Evolutionary conservation across 2,888 invertebrate genomes (phyloP), one percentile per base, ranked within the genome.

Genomic region (Noctua janthina): DNA sequence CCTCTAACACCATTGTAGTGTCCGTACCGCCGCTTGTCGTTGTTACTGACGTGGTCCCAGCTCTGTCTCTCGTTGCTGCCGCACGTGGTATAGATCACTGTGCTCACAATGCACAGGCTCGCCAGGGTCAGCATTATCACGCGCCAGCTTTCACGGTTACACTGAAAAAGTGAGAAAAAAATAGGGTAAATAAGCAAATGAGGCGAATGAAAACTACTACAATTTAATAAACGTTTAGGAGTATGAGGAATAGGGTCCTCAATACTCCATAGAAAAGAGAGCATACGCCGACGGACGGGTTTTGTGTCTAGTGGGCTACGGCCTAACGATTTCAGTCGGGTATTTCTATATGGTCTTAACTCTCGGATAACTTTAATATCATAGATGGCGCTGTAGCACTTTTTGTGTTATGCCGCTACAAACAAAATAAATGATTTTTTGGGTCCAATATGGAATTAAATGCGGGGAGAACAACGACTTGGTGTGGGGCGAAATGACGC

Each of bases 101-200:
- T 98, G 67, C 98, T 97, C 0, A 97, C 87, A 5, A 98, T 94
- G 89, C 98, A 98, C 69, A 98, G 92, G 17, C 95, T 97, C 0
- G 98, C 97, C 0, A 98, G 96, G 4, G 98, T 95, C 78, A 98
- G 97, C 93, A 98, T 98, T 4, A 98, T 97, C 15, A 97, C 95
- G 68, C 97, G 97, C 98, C 98, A 99, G 89, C 97, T 97, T 7
- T 90, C 88, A 11, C 96, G 92, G 89, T 97, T 95, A 51, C 92
- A 93, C 98, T 98, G 94, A 3, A 91, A 91, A 68, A 17, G 15
- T 35, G 8, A 35, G 17, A 29, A 13, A 29, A 11, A 62, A 7
- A 56, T 5, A 15, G 17, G 2, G 2, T 7, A 17, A 62, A 29
- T 62, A 59, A n/a, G 56, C 4, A 7, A 59, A n/a, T n/a, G 17